Evolutionary conservation across 2,113 vertebrate species (phyloP).

Genomic region (Cichladusa arquata): DNA sequence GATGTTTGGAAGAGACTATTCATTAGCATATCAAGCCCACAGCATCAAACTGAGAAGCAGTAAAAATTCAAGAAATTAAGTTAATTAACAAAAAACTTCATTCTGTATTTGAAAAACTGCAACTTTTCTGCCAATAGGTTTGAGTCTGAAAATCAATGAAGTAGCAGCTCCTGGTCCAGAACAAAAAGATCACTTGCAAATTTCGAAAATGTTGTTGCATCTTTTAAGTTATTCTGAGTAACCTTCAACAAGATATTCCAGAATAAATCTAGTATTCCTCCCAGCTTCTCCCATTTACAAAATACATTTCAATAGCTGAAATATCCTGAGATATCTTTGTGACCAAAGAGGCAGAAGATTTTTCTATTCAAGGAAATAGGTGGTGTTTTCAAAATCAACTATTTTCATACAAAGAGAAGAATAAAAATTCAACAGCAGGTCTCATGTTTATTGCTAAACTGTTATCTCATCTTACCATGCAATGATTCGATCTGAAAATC

Average conservation of each 20-base stretch:
- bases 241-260: neutral
- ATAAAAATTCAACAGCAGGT: neutral
- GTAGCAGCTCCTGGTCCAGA: neutral
- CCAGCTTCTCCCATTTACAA: neutral
- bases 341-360: neutral
- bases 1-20: neutral
- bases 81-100: neutral
- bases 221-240: neutral
- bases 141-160: neutral
- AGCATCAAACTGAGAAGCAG: neutral
- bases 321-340: neutral
- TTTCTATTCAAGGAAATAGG: neutral
- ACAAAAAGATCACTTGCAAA: fast-evolving
- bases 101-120: neutral
- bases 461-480: neutral
- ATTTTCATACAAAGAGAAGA: neutral
- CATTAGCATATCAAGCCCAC: neutral
- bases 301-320: neutral
- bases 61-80: neutral
- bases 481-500: neutral
- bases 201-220: neutral
- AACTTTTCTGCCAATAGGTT: neutral
- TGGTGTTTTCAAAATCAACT: neutral
- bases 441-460: neutral
- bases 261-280: neutral